Base-by-base conservation (phyloP, 2,888 invertebrate species). In the Acrobasis repandana region DNA sequence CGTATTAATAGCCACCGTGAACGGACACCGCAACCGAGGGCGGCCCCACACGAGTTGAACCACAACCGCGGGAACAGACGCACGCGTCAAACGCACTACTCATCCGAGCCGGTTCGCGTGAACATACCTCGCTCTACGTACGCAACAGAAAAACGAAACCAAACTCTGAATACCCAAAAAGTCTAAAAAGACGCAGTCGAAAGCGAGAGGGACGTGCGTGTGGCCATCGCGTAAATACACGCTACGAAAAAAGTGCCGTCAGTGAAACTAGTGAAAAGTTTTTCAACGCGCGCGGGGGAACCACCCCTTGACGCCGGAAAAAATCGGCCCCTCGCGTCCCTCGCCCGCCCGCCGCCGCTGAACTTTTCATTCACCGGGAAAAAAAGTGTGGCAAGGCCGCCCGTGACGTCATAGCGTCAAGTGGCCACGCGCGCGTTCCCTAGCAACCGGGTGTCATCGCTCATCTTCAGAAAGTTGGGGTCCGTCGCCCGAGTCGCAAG, bases 341-440 rank as follows among this genome's bases (percentile, higher is more conserved):
- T 81, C 87, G 80, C 85, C 84, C 89, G 83, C 91, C 89, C 89
- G 90, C 86, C 90, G 87, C 91, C 90, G 87, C 91, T 90, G 85
- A 93, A 93, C 92, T 93, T 94, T 93, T 93, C 94, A 94, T 94
- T 94, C 93, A 92, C 90, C 79, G 86, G 86, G 88, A 86, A 92
- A 92, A 92, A 92, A 92, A 92, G 92, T 92, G 92, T 92, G 92
- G 92, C 93, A 92, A 93, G 93, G 92, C 92, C 92, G 83, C 78
- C 80, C 79, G 90, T 91, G 90, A 92, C 92, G 91, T 91, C 91
- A 90, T 82, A 80, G 87, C 85, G 85, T 88, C 88, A 88, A 90
- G 90, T 86, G 85, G 84, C 88, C 85, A 85, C 87, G 88, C 88
- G 86, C 78, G 77, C 85, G 88, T 90, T 89, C 74, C 92, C 89